These are phyloP conservation scores for Clistopyga incitator DNA, from an alignment of 2,888 invertebrate species.

Conservation along the genomic window DNA sequence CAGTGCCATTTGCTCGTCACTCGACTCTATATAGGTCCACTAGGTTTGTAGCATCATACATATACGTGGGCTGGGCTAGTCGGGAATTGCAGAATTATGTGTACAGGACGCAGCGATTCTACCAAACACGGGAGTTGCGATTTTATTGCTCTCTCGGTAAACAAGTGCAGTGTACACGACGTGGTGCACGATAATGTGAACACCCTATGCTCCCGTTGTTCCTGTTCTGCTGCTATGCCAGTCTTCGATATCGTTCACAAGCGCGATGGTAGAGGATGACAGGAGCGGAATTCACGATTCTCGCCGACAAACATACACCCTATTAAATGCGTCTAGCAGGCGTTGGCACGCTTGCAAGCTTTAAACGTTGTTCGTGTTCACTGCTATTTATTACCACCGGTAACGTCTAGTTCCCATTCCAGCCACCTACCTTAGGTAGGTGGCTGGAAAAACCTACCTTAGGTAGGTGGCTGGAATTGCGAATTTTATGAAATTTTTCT, in stretches of 20 bases:
- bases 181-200: conserved; percentile 66
- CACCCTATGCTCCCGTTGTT: conserved; percentile 48
- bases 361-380: conserved; percentile 65
- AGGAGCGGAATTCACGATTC: conserved; percentile 74
- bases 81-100: conserved; percentile 23
- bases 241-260: conserved; percentile 11
- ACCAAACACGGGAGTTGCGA: conserved; percentile 60
- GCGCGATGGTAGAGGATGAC: conserved; percentile 59
- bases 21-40: conserved; percentile 33
- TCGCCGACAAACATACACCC: conserved; percentile 72
- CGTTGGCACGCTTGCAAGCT: conserved; percentile 66
- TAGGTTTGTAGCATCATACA: conserved; percentile 20
- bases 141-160: conserved; percentile 68
- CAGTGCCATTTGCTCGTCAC: conserved; percentile 43
- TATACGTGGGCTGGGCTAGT: neutral
- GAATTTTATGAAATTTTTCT: too few species aligned
- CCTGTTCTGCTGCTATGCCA: conserved; percentile 17
- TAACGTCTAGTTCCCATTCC: conserved; percentile 40
- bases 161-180: conserved; percentile 67
- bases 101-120: conserved; percentile 43
- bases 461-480: too few species aligned
- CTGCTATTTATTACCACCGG: conserved; percentile 60
- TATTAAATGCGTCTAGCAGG: conserved; percentile 74
- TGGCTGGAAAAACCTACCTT: too few species aligned
- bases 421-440: too few species aligned